phyloP scores from a whole-genome alignment of 1,140 invertebrate species.

The Sycophila sp. region DNA sequence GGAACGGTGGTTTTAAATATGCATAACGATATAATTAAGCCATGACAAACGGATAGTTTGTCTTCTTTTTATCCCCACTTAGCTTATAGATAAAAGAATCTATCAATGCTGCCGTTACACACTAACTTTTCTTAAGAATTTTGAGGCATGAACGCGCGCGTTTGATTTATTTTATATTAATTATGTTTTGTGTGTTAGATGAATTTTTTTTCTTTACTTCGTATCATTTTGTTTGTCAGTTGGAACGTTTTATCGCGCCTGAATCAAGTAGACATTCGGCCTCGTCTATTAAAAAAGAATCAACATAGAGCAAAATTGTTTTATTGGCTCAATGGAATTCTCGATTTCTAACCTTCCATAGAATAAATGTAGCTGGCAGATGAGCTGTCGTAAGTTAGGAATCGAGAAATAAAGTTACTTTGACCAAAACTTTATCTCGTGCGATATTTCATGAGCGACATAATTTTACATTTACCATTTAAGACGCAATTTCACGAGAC shows the following conservation, averaged over 20 bases:
- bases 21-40: constrained; percentile 1
- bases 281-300: too few relatives aligned
- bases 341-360: not conserved
- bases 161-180: not conserved
- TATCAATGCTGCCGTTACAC: constrained; percentile 6
- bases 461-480: too few relatives aligned
- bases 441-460: too few relatives aligned
- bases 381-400: not conserved
- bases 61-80: constrained; percentile 16
- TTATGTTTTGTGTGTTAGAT: not conserved
- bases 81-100: constrained; percentile 1
- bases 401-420: constrained; percentile 1
- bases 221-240: not conserved
- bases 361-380: constrained; percentile 19
- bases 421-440: not conserved
- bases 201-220: not conserved
- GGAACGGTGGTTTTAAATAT: constrained; percentile 33
- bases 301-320: not conserved
- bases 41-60: constrained; percentile 25
- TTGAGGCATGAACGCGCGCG: not conserved
- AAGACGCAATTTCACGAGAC: too few relatives aligned
- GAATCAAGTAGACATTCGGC: not conserved
- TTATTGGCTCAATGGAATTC: not conserved
- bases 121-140: constrained; percentile 3
- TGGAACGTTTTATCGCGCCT: not conserved